Percentiles rank a stretch among this genome's conserved stretches.
These are phyloP conservation scores for Rhamnusium bicolor DNA, from an alignment of 2,888 invertebrate species.

Conservation along the genomic window DNA sequence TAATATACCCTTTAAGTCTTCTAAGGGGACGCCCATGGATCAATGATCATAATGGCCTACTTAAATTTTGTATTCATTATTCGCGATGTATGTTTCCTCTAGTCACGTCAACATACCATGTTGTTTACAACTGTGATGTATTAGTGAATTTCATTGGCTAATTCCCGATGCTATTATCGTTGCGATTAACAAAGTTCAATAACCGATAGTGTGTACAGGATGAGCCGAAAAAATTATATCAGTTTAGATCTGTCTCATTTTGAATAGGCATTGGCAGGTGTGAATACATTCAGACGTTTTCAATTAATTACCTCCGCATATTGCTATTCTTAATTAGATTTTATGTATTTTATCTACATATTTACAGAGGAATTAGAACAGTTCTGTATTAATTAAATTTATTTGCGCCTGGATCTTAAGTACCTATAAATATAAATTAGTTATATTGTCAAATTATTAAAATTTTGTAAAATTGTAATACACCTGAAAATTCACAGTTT, in stretches of 20 bases:
- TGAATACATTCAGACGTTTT: neutral
- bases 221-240: constrained; percentile 18
- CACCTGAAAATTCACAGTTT: too few relatives aligned
- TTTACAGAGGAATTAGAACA: too few relatives aligned
- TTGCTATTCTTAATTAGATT: neutral
- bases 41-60: constrained; percentile 15
- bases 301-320: neutral
- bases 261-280: neutral
- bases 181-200: constrained; percentile 46
- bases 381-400: too few relatives aligned
- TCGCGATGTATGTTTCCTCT: constrained; percentile 28
- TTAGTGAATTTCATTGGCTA: constrained; percentile 47
- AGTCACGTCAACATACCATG: constrained; percentile 27
- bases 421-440: too few relatives aligned
- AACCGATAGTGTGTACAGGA: constrained; percentile 42
- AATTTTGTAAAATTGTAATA: too few relatives aligned
- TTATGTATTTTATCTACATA: neutral
- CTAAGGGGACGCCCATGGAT: constrained; percentile 9
- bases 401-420: too few relatives aligned
- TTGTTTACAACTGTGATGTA: constrained; percentile 46
- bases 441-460: too few relatives aligned
- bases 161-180: constrained; percentile 45
- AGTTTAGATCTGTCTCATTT: neutral
- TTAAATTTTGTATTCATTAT: constrained; percentile 29
- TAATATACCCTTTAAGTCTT: neutral